Evolutionary conservation across 2,113 vertebrate genomes (phyloP).

Genomic region (Nerophis ophidion): DNA sequence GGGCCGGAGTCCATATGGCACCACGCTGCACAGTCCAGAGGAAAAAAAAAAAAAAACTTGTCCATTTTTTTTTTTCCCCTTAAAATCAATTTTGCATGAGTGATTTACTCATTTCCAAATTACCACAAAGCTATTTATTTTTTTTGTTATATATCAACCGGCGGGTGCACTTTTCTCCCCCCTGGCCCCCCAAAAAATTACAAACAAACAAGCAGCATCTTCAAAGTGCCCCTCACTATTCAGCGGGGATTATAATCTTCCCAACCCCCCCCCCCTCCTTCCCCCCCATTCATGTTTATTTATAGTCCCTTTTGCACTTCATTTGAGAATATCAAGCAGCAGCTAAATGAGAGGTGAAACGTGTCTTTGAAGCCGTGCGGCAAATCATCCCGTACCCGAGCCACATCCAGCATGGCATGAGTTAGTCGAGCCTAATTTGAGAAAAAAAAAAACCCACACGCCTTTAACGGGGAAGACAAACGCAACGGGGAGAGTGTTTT

Average conservation of each 20-base stretch:
- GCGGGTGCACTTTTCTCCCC: neutral
- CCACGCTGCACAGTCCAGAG: constrained; percentile 45
- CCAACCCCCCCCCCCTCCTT: constrained; percentile 13
- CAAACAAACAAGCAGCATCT: constrained; percentile 29
- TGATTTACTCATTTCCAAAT: too few relatives aligned
- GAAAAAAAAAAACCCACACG: constrained; percentile 7
- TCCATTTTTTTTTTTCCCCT: neutral
- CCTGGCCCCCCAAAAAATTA: constrained; percentile 13
- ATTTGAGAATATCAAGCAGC: constrained; percentile 57
- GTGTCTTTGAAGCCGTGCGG: constrained; percentile 46
- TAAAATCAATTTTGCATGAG: too few relatives aligned
- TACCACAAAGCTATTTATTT: too few relatives aligned
- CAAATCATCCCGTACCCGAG: constrained; percentile 38
- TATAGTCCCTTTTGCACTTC: constrained; percentile 59
- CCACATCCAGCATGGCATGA: constrained; percentile 25
- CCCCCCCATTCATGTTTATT: constrained; percentile 64
- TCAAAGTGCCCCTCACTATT: constrained; percentile 52
- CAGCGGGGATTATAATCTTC: constrained; percentile 40
- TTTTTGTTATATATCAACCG: too few relatives aligned
- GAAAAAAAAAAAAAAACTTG: constrained; percentile 32
- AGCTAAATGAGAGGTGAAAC: constrained; percentile 64
- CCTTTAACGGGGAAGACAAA: too few relatives aligned
- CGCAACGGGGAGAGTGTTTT: neutral
- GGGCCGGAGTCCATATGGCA: constrained; percentile 55
- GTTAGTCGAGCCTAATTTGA: constrained; percentile 34